These are phyloP conservation scores for Archegozetes longisetosus DNA, from an alignment of 1,140 invertebrate genomes.

Conservation along the genomic window DNA sequence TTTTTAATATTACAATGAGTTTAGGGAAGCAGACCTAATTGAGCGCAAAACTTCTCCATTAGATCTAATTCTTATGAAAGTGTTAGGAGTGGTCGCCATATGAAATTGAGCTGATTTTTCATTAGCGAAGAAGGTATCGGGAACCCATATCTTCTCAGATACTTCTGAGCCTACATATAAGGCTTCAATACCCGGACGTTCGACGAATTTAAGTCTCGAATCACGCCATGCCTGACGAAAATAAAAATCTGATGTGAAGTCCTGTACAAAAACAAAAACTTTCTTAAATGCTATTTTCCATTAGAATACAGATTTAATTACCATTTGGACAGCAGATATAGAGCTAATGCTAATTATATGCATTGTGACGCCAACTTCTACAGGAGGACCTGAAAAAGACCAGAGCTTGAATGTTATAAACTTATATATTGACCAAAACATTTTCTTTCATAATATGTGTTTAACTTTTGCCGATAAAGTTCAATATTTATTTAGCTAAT, in stretches of 20 bases:
- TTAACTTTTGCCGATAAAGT: too few relatives aligned
- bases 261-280: conserved; percentile 40
- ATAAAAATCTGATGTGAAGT: conserved; percentile 97
- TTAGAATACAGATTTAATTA: conserved; percentile 31
- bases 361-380: conserved; percentile 92
- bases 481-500: too few relatives aligned
- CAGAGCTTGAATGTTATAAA: too few relatives aligned
- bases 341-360: conserved; percentile 95
- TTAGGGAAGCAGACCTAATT: conserved; percentile 71
- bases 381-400: conserved; percentile 79
- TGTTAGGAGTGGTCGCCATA: conserved; percentile 89
- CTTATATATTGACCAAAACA: too few relatives aligned
- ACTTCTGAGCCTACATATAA: conserved; percentile 21
- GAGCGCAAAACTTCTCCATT: conserved; percentile 83
- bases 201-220: conserved; percentile 33
- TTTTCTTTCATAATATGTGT: too few relatives aligned
- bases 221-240: conserved; percentile 97
- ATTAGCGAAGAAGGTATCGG: conserved; percentile 93
- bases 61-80: conserved; percentile 87
- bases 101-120: conserved; percentile 92
- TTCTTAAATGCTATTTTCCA: not conserved
- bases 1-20: too few relatives aligned
- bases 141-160: conserved; percentile 35
- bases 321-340: conserved; percentile 95
- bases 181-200: conserved; percentile 15